A percentile compares a stretch with the other conserved stretches of the same genome.
Evolutionary conservation across 2,797 vertebrate genomes (phyloP).

Genomic region (Notolabrus celidotus): DNA sequence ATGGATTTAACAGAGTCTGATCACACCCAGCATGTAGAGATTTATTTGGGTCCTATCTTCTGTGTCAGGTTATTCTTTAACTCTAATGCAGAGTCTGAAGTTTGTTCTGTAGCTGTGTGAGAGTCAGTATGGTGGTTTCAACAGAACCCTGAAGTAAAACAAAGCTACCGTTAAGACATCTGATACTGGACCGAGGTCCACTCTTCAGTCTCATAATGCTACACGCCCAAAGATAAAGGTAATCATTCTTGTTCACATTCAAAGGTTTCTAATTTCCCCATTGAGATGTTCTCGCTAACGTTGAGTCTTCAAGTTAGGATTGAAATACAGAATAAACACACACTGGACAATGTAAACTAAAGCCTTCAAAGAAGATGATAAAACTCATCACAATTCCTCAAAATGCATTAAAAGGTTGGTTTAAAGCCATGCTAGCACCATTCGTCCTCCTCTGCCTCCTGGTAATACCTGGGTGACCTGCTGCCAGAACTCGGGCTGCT

Average conservation of each 20-base stretch:
- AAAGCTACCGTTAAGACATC: conserved; percentile 27
- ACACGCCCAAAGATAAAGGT: conserved; percentile 27
- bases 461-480: conserved; percentile 88
- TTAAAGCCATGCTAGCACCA: conserved; percentile 95
- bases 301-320: conserved; percentile 35
- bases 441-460: conserved; percentile 90
- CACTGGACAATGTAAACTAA: conserved; percentile 76
- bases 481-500: conserved; percentile 79
- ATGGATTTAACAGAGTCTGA: not conserved
- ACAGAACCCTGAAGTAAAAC: conserved; percentile 46
- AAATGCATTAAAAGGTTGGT: conserved; percentile 74
- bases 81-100: not conserved
- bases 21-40: not conserved
- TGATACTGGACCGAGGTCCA: conserved; percentile 27
- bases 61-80: not conserved
- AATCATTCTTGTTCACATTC: conserved; percentile 43
- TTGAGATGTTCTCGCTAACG: conserved; percentile 21
- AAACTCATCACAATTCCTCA: conserved; percentile 91
- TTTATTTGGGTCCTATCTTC: not conserved
- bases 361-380: conserved; percentile 90
- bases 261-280: conserved; percentile 19
- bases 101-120: conserved; percentile 16
- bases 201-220: conserved; percentile 35
- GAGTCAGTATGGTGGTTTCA: conserved; percentile 43
- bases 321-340: conserved; percentile 69